phyloP scores from a whole-genome alignment of 2,888 invertebrate genomes.

The Synergus gifuensis region DNA sequence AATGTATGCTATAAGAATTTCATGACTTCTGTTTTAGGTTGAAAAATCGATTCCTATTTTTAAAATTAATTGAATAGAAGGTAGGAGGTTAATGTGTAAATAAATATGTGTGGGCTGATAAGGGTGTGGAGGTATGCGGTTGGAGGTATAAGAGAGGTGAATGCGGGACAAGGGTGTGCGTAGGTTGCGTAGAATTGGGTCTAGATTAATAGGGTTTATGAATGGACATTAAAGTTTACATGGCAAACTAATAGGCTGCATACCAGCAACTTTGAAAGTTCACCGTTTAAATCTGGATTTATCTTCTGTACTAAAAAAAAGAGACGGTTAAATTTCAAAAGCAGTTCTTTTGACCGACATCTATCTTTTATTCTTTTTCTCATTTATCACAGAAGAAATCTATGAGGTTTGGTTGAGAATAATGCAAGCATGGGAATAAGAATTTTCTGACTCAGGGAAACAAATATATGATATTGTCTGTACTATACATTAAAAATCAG shows the following conservation, averaged over 20 bases:
- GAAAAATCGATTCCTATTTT: conserved; percentile 10
- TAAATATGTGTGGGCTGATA: conserved; percentile 11
- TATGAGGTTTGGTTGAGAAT: too few species aligned
- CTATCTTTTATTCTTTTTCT: too few species aligned
- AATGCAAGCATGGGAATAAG: too few species aligned
- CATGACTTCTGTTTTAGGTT: neutral
- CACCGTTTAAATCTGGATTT: neutral
- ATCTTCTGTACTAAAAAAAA: neutral
- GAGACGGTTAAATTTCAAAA: neutral
- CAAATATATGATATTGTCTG: neutral
- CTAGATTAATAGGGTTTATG: conserved; percentile 25
- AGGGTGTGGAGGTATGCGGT: conserved; percentile 16
- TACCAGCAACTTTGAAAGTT: neutral
- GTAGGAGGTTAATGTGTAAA: conserved; percentile 8
- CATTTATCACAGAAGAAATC: too few species aligned
- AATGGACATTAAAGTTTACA: neutral
- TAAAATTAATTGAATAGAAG: conserved; percentile 7
- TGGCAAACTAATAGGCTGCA: neutral
- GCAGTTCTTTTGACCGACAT: neutral
- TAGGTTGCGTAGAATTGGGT: conserved; percentile 34
- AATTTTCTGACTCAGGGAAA: too few species aligned
- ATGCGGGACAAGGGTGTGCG: conserved; percentile 25
- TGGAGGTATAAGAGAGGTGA: neutral
- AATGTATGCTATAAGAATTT: neutral
- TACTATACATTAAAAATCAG: neutral